phyloP scores from a whole-genome alignment of 2,888 invertebrate genomes.

The Oxytorus armatus region DNA sequence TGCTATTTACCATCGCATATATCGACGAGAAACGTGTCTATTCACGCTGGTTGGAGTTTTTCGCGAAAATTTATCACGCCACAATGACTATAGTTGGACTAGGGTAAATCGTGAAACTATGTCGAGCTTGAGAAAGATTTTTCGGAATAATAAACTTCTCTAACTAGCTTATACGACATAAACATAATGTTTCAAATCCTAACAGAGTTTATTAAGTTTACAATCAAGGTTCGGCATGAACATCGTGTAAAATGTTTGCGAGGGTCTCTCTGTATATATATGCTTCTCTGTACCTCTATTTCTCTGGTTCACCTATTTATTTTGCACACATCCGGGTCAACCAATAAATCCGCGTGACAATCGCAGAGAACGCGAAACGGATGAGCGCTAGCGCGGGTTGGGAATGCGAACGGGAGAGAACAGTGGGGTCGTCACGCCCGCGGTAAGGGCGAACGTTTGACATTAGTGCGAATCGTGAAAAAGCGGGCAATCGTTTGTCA shows the following conservation, averaged over 20 bases:
- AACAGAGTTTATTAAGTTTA: not conserved
- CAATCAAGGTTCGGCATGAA: no score
- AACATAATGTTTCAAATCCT: not conserved
- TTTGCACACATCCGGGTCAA: constrained; percentile 52
- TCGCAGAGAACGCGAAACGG: constrained; percentile 70
- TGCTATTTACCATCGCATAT: constrained; percentile 7
- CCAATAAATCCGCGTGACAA: constrained; percentile 68
- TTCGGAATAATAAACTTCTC: not conserved
- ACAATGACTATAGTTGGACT: not conserved
- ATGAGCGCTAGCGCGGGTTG: constrained; percentile 66
- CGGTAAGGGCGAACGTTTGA: constrained; percentile 49
- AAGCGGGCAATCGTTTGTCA: constrained; percentile 61
- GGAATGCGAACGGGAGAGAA: constrained; percentile 35
- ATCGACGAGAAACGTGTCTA: not conserved
- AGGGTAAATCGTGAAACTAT: not conserved
- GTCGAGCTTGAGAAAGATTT: not conserved
- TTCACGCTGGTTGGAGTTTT: constrained; percentile 13
- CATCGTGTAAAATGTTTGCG: no score
- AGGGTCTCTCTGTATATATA: no score
- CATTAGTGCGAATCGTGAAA: constrained; percentile 65
- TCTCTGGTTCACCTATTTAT: constrained; percentile 54
- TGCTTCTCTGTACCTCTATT: constrained; percentile 13
- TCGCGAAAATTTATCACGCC: not conserved
- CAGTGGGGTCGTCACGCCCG: constrained; percentile 16
- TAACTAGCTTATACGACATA: not conserved